A percentile compares a stretch with the other conserved stretches of the same genome.
These are phyloP conservation scores for Zaprionus kolodkinae DNA, from an alignment of 1,140 invertebrate species.

Conservation along the genomic window DNA sequence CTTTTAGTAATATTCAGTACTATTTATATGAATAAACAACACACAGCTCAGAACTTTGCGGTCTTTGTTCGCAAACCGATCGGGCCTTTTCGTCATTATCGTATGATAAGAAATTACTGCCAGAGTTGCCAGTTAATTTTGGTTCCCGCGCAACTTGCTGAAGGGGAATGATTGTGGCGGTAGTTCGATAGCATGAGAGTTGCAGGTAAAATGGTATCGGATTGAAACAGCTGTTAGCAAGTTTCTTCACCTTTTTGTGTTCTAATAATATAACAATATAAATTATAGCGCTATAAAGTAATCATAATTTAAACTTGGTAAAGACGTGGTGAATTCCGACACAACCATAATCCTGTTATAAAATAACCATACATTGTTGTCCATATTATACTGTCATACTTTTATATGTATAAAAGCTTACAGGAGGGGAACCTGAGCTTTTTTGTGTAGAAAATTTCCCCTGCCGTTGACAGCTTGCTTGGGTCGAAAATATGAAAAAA, in stretches of 20 bases:
- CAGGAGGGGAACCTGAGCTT: not conserved
- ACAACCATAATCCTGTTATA: too few relatives aligned
- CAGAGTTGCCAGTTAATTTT: not conserved
- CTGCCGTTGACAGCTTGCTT: not conserved
- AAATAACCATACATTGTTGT: too few relatives aligned
- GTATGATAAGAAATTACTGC: not conserved
- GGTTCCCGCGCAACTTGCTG: not conserved
- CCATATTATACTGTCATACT: not conserved
- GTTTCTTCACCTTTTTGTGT: not conserved
- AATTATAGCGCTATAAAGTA: too few relatives aligned
- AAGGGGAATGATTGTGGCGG: not conserved
- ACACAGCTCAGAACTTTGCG: not conserved
- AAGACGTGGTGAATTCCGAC: too few relatives aligned
- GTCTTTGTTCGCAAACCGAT: not conserved
- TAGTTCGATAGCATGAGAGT: not conserved
- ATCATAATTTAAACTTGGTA: too few relatives aligned
- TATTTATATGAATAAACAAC: not conserved
- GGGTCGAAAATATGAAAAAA: too few relatives aligned
- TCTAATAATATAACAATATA: not conserved
- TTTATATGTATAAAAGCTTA: constrained; percentile 13
- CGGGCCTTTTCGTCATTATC: not conserved
- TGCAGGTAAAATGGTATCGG: not conserved
- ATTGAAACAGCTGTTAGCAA: not conserved
- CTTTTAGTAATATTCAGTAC: not conserved
- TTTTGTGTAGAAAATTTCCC: not conserved